A percentile compares a stretch with the other conserved stretches of the same genome.
phyloP scores from a whole-genome alignment of 1,140 invertebrate species.

The Eriocheir sinensis region DNA sequence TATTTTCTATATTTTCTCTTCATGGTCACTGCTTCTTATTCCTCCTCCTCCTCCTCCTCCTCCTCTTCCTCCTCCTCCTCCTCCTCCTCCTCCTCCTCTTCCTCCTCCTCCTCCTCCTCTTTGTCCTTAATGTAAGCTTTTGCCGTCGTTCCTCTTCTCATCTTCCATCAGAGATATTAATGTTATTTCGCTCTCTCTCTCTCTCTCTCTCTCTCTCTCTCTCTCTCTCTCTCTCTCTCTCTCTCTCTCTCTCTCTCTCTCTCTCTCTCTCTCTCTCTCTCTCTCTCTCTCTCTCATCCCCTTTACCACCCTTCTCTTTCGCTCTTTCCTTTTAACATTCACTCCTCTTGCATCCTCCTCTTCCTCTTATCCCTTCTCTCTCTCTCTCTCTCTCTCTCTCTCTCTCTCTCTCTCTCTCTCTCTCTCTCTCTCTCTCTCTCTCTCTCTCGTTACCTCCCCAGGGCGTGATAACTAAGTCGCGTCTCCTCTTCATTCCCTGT shows the following conservation, averaged over 20 bases:
- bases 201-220: too few species aligned
- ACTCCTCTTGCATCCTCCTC: too few species aligned
- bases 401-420: conserved; percentile 4
- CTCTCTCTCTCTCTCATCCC: too few species aligned
- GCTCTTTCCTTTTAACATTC: too few species aligned
- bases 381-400: conserved; percentile 4
- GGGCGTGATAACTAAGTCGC: too few species aligned
- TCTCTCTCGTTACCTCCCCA: background rate
- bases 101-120: too few species aligned
- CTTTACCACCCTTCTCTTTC: too few species aligned
- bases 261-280: too few species aligned
- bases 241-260: too few species aligned
- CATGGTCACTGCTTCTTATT: background rate
- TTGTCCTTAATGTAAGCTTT: too few species aligned
- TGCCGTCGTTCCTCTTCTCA: conserved; percentile 56
- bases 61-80: conserved; percentile 19
- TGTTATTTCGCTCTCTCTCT: background rate
- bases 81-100: background rate
- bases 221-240: too few species aligned
- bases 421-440: conserved; percentile 4
- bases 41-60: conserved; percentile 3
- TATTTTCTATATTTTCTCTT: background rate
- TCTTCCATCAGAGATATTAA: conserved; percentile 6
- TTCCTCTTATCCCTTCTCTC: background rate
- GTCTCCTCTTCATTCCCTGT: too few species aligned